A percentile compares a stretch with the other conserved stretches of the same genome.
Conservation (phyloP, 2,113 vertebrate genomes). For the Sardina pilchardus region DNA sequence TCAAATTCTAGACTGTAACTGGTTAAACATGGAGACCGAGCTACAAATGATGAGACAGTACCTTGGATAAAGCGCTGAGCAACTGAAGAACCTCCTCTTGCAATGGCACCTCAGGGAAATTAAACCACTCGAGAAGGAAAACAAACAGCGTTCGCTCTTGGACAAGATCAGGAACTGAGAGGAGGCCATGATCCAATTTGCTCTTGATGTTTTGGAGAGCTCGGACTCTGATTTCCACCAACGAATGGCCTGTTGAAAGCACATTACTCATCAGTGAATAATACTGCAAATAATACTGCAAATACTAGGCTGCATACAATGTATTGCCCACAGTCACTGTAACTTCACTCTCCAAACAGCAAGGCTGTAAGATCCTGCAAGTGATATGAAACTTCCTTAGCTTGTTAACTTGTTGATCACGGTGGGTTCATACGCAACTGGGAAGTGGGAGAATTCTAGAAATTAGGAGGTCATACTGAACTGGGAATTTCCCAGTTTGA, state of each 20-base stretch:
- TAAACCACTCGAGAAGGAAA: conserved; percentile 91
- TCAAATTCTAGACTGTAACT: not conserved
- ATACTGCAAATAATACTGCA: too few species aligned
- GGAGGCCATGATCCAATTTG: conserved; percentile 83
- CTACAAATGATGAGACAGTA: conserved; percentile 50
- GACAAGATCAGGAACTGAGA: conserved; percentile 77
- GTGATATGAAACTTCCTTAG: too few species aligned
- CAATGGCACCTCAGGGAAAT: conserved; percentile 84
- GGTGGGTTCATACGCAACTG: too few species aligned
- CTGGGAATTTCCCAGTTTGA: too few species aligned
- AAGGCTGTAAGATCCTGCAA: not conserved
- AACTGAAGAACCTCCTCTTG: conserved; percentile 82
- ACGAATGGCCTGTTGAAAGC: conserved; percentile 76
- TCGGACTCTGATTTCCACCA: conserved; percentile 89
- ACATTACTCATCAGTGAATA: not conserved
- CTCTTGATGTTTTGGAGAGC: conserved; percentile 81
- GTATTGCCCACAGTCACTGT: too few species aligned
- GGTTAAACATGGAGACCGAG: not conserved
- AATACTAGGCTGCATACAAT: not conserved
- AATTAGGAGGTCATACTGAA: too few species aligned
- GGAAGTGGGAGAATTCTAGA: too few species aligned
- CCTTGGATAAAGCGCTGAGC: conserved; percentile 80
- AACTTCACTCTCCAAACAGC: not conserved
- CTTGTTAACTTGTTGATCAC: too few species aligned
- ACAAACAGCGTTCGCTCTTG: conserved; percentile 81